Conservation (phyloP, 2,113 vertebrate genomes). For the Callocephalon fimbriatum region DNA sequence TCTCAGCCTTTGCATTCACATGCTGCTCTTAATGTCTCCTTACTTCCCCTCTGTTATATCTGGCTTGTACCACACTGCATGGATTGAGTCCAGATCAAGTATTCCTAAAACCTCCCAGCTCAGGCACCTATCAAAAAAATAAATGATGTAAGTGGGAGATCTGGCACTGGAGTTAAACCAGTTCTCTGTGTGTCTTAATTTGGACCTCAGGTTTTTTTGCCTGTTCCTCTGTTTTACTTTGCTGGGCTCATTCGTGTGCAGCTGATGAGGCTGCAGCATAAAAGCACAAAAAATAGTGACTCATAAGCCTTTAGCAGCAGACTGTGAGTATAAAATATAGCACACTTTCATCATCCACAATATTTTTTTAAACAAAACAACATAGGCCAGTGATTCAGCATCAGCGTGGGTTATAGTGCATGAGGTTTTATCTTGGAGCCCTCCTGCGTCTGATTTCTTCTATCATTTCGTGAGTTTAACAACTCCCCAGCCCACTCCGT, state of each 20-base stretch:
- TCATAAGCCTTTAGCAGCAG: conserved; percentile 23
- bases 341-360: neutral
- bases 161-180: neutral
- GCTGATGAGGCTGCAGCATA: neutral
- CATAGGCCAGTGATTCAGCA: conserved; percentile 38
- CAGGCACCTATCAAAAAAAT: neutral
- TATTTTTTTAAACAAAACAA: neutral
- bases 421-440: neutral
- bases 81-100: neutral
- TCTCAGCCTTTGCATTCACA: neutral
- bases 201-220: neutral
- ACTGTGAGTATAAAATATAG: neutral
- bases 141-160: neutral
- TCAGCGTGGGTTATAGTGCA: neutral
- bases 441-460: neutral
- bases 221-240: neutral
- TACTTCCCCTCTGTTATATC: neutral
- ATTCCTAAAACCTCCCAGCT: neutral
- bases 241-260: neutral
- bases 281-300: conserved; percentile 1
- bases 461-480: neutral
- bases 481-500: rapidly evolving
- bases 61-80: neutral
- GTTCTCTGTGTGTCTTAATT: neutral
- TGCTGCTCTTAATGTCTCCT: neutral